phyloP scores from a whole-genome alignment of 2,113 vertebrate genomes.

The Tursiops truncatus region DNA sequence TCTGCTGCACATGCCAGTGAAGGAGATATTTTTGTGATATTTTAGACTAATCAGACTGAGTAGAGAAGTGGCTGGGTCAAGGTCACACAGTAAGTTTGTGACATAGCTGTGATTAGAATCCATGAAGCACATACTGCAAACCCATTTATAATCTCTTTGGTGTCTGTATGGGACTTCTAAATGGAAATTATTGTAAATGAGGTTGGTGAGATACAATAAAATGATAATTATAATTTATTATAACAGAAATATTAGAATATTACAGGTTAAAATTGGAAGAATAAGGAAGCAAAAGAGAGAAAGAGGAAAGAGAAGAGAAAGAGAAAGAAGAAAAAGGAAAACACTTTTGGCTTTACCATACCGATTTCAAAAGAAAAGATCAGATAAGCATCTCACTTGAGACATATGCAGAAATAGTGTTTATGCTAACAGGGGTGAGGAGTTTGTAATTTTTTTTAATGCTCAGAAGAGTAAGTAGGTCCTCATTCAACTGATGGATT shows the following conservation, averaged over 20 bases:
- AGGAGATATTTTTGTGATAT: neutral
- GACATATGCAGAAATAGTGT: neutral
- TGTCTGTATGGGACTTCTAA: neutral
- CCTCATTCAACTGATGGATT: neutral
- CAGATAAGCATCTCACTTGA: neutral
- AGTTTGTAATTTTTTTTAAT: neutral
- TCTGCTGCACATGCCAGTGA: neutral
- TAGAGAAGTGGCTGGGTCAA: neutral
- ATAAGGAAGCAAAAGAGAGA: neutral
- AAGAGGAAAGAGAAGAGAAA: neutral
- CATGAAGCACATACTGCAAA: neutral
- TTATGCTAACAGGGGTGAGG: neutral
- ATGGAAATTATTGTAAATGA: neutral
- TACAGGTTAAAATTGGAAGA: conserved; percentile 8
- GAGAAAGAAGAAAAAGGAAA: neutral
- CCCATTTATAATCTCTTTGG: neutral
- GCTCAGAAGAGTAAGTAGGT: neutral
- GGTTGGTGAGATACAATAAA: neutral
- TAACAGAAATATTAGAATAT: neutral
- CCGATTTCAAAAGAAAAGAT: neutral
- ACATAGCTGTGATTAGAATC: neutral
- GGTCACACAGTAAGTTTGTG: neutral
- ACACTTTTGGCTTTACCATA: neutral
- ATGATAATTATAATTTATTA: neutral
- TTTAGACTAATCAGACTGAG: neutral